Conservation (phyloP, 2,113 vertebrate species). For the Corythornis cristatus region DNA sequence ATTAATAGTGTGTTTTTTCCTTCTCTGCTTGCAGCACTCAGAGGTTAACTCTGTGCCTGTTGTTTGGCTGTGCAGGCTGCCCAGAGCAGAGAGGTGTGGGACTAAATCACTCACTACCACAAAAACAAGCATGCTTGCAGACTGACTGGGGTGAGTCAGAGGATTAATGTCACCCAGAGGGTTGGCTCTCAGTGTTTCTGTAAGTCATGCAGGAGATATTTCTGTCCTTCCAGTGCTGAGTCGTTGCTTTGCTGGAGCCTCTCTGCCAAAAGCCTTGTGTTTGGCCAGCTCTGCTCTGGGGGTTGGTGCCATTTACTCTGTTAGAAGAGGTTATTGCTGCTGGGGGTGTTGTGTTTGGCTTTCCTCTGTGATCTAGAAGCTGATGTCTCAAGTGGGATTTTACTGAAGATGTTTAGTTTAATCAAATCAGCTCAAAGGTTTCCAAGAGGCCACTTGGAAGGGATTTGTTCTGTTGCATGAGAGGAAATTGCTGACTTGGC, state of each 20-base stretch:
- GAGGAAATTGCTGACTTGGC: background rate
- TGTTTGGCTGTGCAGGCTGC: background rate
- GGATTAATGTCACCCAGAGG: constrained; percentile 34
- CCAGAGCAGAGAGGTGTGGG: constrained; percentile 5
- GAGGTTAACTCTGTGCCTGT: background rate
- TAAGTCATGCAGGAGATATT: constrained; percentile 40
- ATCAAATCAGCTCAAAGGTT: background rate
- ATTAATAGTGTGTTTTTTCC: background rate
- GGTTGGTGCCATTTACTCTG: background rate
- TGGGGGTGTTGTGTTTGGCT: background rate
- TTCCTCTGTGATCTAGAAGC: background rate
- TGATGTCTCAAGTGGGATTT: background rate
- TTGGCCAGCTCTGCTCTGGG: background rate
- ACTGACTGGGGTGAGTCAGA: constrained; percentile 15
- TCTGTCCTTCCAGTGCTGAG: background rate
- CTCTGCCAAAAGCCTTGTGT: background rate
- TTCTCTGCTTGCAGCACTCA: background rate
- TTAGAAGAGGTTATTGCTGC: background rate
- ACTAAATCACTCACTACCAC: background rate
- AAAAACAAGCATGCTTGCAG: background rate
- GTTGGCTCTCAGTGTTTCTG: background rate
- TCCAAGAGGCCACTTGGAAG: background rate
- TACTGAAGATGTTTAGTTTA: background rate
- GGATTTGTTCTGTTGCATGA: background rate
- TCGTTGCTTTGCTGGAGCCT: constrained; percentile 16